Base-by-base conservation (phyloP, 2,797 vertebrate species). In the Helostoma temminkii region DNA sequence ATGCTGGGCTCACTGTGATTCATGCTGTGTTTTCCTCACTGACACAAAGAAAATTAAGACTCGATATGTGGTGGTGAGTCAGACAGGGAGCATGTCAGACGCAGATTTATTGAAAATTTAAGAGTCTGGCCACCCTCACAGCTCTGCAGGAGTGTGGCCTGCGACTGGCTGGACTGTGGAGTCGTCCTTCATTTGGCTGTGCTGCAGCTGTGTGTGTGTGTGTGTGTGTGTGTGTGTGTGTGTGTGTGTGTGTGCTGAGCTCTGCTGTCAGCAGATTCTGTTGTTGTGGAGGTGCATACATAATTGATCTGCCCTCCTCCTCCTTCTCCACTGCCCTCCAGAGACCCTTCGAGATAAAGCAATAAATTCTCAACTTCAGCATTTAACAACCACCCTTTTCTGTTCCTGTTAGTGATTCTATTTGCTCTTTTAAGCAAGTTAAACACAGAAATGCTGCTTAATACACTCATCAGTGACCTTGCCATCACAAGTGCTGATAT, bases 211-310 rank as follows among this genome's bases (percentile, higher is more conserved):
- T 10, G 52, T 75, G 76, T 75, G 76, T 39, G 41, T 78, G 78
- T 75, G 76, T 39, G 41, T 78, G 78, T 75, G 76, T 39, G 41
- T 78, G 78, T 79, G 79, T 74, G 76, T 37, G 39, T 79, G 79
- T 30, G 28, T 30, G 28, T 30, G 28, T 30, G 28, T 75, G 76
- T 39, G 41, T 78, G 78, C 62, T 22, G 70, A 80, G 74, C 78
- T 74, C 67, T 83, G 50, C 67, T 61, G 85, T 92, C 90, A 93
- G 90, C 90, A 91, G 37, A 83, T 90, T 89, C 73, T 74, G 79
- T 62, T 82, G 76, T 87, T 78, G 85, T 78, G 74, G 83, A 80
- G 78, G 69, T 62, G 81, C 82, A 90, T 92, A 69, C 87, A 85
- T 92, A 86, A 92, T 91, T 81, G 52, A 89, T 64, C 54, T 2